These are phyloP conservation scores for Python bivittatus DNA, from an alignment of 2,113 vertebrate species.

Conservation along the genomic window DNA sequence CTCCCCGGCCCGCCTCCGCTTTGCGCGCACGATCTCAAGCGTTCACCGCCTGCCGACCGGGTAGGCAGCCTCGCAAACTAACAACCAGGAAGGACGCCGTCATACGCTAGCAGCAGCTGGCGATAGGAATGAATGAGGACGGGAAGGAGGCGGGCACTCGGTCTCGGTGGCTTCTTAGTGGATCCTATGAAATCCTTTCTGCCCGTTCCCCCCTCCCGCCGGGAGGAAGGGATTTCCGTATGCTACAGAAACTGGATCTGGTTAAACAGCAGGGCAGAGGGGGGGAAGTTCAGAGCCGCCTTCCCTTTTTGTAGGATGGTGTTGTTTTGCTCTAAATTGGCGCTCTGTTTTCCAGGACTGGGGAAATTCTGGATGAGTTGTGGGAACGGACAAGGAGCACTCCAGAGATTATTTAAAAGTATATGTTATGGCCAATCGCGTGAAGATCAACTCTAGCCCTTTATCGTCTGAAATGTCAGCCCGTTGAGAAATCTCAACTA, in stretches of 20 bases:
- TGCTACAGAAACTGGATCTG: neutral
- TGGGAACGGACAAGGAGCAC: neutral
- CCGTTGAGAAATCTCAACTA: neutral
- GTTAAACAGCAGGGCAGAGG: too few species aligned
- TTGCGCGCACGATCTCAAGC: neutral
- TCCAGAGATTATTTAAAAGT: neutral
- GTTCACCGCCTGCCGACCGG: neutral
- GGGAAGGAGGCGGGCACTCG: neutral
- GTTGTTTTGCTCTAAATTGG: neutral
- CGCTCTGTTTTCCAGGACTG: neutral
- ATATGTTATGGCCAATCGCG: neutral
- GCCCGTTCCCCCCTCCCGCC: neutral
- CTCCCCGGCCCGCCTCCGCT: neutral
- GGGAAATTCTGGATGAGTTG: neutral
- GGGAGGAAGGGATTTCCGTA: neutral
- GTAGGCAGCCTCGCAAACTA: neutral
- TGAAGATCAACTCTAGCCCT: neutral
- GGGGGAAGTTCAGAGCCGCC: too few species aligned
- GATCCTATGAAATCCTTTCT: neutral
- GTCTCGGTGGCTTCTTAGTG: neutral
- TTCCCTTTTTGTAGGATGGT: neutral
- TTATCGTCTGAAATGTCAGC: neutral
- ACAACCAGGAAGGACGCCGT: neutral
- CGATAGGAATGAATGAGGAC: neutral
- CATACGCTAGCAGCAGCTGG: neutral